Evolutionary conservation across 2,113 vertebrate species (phyloP), one percentile per base, ranked within the genome.

Genomic region (Pseudopipra pipra): DNA sequence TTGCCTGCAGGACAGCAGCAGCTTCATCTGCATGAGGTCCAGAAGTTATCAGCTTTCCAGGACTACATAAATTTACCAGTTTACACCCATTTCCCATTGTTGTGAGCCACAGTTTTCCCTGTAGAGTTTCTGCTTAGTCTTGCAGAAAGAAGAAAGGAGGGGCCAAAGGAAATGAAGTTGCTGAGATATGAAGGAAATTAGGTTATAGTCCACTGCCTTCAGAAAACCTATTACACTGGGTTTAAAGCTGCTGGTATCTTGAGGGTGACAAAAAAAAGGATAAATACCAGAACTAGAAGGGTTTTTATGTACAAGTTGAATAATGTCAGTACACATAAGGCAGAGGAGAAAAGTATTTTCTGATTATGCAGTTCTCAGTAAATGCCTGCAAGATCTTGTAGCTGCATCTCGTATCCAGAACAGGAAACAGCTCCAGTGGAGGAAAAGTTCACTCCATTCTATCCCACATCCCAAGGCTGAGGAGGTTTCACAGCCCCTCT

Each of bases 121-220:
- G 21, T 3, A 24, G 23, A 8, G 7, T 41, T 82, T 59, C 84
- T 94, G 76, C 80, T 83, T 18, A 33, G 55, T 58, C 74, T 75
- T 52, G 80, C 66, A 85, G 63, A 91, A 68, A 87, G 75, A 21
- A 90, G 59, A 24, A 43, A 72, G 59, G 43, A 89, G 43, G 28
- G 27, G 8, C 41, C 39, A 70, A 37, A 82, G 85, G 80, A 92
- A 96, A 94, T 84, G 51, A 61, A 89, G 85, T 49, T 58, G 70
- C 87, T 79, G 78, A 81, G 85, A 91, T 80, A 84, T 7, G 74
- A 89, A 91, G 84, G 89, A 91, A 96, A 89, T 93, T 43, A 87
- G 11, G 74, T 95, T 95, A 66, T 68, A 89, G 84, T 24, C 87
- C 62, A 67, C 46, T 93, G 84, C 92, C 51, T 90, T 43, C 65